Base-by-base conservation (phyloP, 2,797 vertebrate species). In the Eurystomus glaucurus region DNA sequence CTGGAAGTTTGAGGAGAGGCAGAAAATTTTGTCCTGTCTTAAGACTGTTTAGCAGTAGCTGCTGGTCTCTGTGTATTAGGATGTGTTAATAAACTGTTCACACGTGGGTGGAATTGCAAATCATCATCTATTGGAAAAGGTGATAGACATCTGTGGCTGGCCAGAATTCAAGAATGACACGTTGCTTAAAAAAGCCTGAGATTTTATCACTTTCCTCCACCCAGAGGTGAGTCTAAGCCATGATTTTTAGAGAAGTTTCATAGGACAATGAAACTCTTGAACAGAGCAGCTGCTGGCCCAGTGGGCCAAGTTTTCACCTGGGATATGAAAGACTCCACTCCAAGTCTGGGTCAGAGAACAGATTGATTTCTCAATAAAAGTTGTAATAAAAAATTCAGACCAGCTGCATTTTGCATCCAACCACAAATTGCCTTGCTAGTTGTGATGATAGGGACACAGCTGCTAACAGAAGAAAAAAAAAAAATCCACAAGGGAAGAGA, bases 401-500 rank as follows among this genome's bases (percentile, higher is more conserved):
- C 68, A 89, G 87, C 93, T 94, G 94, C 6, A 19, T n/a, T n/a
- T n/a, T n/a, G n/a, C n/a, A n/a, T n/a, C 91, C 87, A 88, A 2
- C 37, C 66, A 62, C 41, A 41, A 14, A 76, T 91, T 95, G 69
- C 77, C 39, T 65, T 25, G 54, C 85, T 82, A 23, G 77, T 51
- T 89, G 43, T 78, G 90, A 64, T 29, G 83, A 26, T 23, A 19
- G 71, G 64, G 65, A 64, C 80, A 60, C 70, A 68, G 86, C 89
- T 96, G 94, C 70, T 76, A 31, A 26, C 33, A 79, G 91, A 1
- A 19, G 21, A 61, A 50, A 4, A 82, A 43, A 62, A 43, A 37
- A 37, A 37, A 48, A 25, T 45, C 31, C 74, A n/a, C n/a, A n/a
- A 31, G 80, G 88, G 83, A 57, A 4, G 18, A 70, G 83, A 28